Base-by-base conservation (phyloP, 2,888 invertebrate species). In the Petrophora chlorosata region DNA sequence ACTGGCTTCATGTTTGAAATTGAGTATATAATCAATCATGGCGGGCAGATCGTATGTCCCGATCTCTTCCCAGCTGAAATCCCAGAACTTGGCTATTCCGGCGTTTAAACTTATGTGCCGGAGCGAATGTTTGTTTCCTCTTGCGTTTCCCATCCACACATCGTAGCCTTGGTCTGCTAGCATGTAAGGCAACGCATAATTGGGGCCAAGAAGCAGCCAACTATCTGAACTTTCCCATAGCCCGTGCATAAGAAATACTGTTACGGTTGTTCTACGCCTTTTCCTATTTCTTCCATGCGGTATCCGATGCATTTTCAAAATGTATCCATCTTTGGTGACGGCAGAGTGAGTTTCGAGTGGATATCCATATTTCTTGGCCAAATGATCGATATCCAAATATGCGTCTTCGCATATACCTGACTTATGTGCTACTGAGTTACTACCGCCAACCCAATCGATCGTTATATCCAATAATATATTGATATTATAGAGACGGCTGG, bases 121-220 rank as follows among this genome's bases (percentile, higher is more conserved):
- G 3, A 76, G 45, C 1, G 45, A 59, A 4, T 84, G 71, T 65
- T 92, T 92, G 76, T 96, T 97, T 0, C 97, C 97, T 63, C 97
- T 90, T 1, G 93, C 92, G 76, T 97, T 97, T 0, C 95, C 96
- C 72, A 97, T 71, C 97, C 97, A 97, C 0, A 95, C 94, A 61
- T 95, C 95, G 65, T 92, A 94, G 3, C 94, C 94, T 32, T 79
- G 68, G 53, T 94, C 93, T 0, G 93, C 91, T 43, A 95, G 88
- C 66, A 93, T 88, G 80, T 92, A 95, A 60, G 82, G 96, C 44
- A 89, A 54, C 62, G 89, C 92, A 56, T 92, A 91, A 36, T 91
- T 80, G 2, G 91, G 93, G 8, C 94, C 94, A 64, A 93, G 92
- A 0, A 94, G 78, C 15, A 71, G 15, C 67, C 69, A 72, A 34